Base-by-base conservation (phyloP, 2,113 vertebrate genomes). In the Sinocyclocheilus grahami region DNA sequence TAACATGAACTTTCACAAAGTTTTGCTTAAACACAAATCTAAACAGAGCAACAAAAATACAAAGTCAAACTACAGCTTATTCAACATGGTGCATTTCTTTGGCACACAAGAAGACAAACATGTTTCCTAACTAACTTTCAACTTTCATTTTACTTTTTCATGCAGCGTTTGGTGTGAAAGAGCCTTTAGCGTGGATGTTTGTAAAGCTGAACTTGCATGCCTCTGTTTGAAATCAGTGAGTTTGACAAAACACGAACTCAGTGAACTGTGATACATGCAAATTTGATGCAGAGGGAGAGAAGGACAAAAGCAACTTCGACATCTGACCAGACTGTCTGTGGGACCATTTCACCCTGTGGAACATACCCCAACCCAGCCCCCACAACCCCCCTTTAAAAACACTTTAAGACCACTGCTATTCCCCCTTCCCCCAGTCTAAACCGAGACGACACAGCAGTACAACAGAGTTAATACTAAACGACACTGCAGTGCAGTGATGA, bases 241-340 rank as follows among this genome's bases (percentile, higher is more conserved):
- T 77, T 69, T 55, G 14, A 58, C 30, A 60, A 78, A 77, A 83
- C 51, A 58, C 37, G 33, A 51, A 78, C 84, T 46, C 30, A 2
- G 48, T 82, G 62, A 74, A 82, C 60, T 78, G 12, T 78, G 77
- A 74, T 82, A 5, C 6, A 88, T 88, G 87, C 79, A 82, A 88
- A 88, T 88, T 77, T 53, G 76, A 88, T 86, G 77, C 78, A 81
- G 51, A 86, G 51, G 13, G 11, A 46, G 62, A 71, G 33, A 22
- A 42, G 75, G 78, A 88, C 87, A 85, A 82, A 85, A 82, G 87
- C 69, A 88, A 74, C 22, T 69, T 74, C 4, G 75, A 63, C 63
- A 37, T 72, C 39, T 84, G 39, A 20, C 69, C 69, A 86, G 76
- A 80, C 81, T 48, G 77, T 78, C 82, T 86, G 33, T 48, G 84